phyloP scores from a whole-genome alignment of 2,113 vertebrate species.

The Barnardius zonarius region DNA sequence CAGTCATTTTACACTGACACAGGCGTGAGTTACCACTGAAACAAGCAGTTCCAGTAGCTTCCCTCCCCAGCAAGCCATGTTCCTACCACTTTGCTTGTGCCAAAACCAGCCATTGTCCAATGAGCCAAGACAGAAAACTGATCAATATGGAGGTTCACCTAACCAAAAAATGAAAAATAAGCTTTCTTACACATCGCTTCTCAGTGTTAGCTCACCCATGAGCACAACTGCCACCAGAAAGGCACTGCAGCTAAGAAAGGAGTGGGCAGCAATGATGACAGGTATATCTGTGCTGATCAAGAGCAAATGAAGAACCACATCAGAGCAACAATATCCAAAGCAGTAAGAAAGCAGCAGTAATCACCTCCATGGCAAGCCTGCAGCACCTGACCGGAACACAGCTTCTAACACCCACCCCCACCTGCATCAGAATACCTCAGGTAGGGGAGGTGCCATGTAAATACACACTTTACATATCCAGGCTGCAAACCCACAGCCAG shows the following conservation, averaged over 20 bases:
- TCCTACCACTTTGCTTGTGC: background rate
- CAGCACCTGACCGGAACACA: background rate
- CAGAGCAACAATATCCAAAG: background rate
- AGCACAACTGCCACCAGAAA: background rate
- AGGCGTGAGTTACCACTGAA: background rate
- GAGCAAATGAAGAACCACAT: background rate
- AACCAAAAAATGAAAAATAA: background rate
- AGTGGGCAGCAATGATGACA: background rate
- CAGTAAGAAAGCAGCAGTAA: background rate
- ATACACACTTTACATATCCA: background rate
- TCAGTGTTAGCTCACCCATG: background rate
- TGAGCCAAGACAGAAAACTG: background rate
- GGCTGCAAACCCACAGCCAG: background rate
- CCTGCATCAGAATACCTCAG: background rate
- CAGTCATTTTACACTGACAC: background rate
- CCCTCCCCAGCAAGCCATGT: background rate
- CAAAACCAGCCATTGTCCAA: background rate
- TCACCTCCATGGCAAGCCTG: background rate
- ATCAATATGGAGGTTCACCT: background rate
- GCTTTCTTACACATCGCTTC: background rate
- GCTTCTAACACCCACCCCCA: background rate
- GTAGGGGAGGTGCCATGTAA: rapidly evolving
- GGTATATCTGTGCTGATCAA: background rate
- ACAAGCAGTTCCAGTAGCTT: background rate
- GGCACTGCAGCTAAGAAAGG: background rate